Conservation (phyloP, 2,888 invertebrate species). For the Pogonocherus hispidulus region DNA sequence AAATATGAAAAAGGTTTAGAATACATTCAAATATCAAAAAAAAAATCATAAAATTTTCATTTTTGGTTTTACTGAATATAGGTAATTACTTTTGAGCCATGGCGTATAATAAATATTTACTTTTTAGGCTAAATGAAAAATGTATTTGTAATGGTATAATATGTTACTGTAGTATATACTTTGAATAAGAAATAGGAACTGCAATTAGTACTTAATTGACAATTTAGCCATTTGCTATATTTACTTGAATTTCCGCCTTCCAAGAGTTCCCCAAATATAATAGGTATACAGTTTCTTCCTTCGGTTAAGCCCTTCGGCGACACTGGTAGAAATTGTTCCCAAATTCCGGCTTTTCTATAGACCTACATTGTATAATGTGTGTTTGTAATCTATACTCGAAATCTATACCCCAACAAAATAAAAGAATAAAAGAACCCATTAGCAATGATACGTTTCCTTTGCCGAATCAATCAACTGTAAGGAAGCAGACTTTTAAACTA, state of each 20-base stretch:
- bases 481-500: constrained; percentile 22
- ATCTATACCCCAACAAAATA: constrained; percentile 27
- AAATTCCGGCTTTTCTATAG: not conserved
- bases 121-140: too few relatives aligned
- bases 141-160: too few relatives aligned
- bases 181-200: too few relatives aligned
- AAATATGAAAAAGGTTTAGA: too few relatives aligned
- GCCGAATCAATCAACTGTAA: constrained; percentile 23
- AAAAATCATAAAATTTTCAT: too few relatives aligned
- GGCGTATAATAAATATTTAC: too few relatives aligned
- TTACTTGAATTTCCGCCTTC: not conserved
- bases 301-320: not conserved
- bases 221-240: not conserved
- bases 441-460: constrained; percentile 33
- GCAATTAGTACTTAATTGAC: not conserved
- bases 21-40: too few relatives aligned
- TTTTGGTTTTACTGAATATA: too few relatives aligned
- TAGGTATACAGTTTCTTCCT: not conserved
- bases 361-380: not conserved
- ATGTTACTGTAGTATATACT: too few relatives aligned
- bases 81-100: too few relatives aligned
- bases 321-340: not conserved
- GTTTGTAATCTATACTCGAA: constrained; percentile 27
- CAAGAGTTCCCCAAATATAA: not conserved
- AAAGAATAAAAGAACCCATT: constrained; percentile 28